Percentiles rank a stretch among this genome's conserved stretches.
Conservation (phyloP, 2,113 vertebrate genomes). For the Cardinalis cardinalis region DNA sequence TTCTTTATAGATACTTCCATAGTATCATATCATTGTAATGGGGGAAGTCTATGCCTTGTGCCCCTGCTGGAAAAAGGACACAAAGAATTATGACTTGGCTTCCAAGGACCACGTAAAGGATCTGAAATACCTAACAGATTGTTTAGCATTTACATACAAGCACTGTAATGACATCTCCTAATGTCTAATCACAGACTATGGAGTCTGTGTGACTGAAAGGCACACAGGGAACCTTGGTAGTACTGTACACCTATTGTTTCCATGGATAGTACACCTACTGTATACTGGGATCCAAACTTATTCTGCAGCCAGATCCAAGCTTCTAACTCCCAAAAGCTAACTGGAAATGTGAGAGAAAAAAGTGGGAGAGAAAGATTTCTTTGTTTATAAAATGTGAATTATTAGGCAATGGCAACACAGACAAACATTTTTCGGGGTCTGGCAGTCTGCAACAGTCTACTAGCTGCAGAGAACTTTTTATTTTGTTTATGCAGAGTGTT, state of each 20-base stretch:
- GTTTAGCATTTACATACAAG: background rate
- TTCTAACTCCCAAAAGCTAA: conserved; percentile 28
- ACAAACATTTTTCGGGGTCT: conserved; percentile 55
- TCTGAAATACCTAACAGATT: background rate
- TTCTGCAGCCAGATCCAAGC: conserved; percentile 35
- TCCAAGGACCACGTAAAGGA: background rate
- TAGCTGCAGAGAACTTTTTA: conserved; percentile 46
- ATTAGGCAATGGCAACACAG: conserved; percentile 45
- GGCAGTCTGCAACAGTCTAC: conserved; percentile 36
- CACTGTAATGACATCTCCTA: background rate
- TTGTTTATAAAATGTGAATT: conserved; percentile 61
- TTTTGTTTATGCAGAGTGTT: conserved; percentile 62
- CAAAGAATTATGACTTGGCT: background rate
- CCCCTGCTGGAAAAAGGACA: background rate
- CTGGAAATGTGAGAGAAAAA: background rate
- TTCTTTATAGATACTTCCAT: background rate
- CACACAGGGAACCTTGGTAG: background rate
- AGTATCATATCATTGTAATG: background rate
- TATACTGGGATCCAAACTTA: conserved; percentile 21
- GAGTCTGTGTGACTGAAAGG: background rate
- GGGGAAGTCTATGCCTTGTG: background rate
- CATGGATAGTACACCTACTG: conserved; percentile 27
- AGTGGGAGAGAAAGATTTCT: conserved; percentile 52
- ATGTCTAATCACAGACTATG: too few species aligned
- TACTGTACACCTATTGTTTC: conserved; percentile 45